Evolutionary conservation across 2,797 vertebrate genomes (phyloP).

Genomic region (Limosa lapponica): DNA sequence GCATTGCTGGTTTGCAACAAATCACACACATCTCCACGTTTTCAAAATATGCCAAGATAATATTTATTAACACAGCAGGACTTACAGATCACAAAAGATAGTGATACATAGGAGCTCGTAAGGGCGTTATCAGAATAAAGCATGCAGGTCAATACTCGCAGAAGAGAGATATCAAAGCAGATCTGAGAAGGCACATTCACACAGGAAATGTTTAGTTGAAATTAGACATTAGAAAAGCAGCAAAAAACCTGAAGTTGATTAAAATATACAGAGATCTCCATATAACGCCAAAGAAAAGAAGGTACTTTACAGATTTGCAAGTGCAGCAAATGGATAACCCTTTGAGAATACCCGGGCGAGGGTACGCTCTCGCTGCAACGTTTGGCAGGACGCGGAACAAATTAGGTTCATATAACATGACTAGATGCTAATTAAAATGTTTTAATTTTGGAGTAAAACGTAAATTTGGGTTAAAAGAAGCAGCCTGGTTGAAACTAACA

Average conservation of each 20-base stretch:
- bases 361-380: slow-evolving; percentile 33
- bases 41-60: slow-evolving; percentile 98
- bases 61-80: slow-evolving; percentile 99
- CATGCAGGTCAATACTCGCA: slow-evolving; percentile 90
- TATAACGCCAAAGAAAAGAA: slow-evolving; percentile 78
- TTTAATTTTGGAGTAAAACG: not conserved
- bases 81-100: slow-evolving; percentile 95
- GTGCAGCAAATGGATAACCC: slow-evolving; percentile 82
- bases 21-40: slow-evolving; percentile 90
- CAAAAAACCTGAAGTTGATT: slow-evolving; percentile 75
- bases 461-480: slow-evolving; percentile 56
- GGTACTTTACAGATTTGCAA: slow-evolving; percentile 76
- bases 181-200: slow-evolving; percentile 95
- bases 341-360: slow-evolving; percentile 77
- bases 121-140: slow-evolving; percentile 83
- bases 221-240: slow-evolving; percentile 84
- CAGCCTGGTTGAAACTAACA: slow-evolving; percentile 62
- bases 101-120: slow-evolving; percentile 89
- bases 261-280: slow-evolving; percentile 85
- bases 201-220: slow-evolving; percentile 88
- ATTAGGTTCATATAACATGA: not conserved
- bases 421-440: not conserved
- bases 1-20: slow-evolving; percentile 74
- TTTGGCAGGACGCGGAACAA: not conserved
- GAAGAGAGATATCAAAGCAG: slow-evolving; percentile 85